Conservation (phyloP, 92 coral and sea anemone genomes). For the Palythoa heliodiscus region DNA sequence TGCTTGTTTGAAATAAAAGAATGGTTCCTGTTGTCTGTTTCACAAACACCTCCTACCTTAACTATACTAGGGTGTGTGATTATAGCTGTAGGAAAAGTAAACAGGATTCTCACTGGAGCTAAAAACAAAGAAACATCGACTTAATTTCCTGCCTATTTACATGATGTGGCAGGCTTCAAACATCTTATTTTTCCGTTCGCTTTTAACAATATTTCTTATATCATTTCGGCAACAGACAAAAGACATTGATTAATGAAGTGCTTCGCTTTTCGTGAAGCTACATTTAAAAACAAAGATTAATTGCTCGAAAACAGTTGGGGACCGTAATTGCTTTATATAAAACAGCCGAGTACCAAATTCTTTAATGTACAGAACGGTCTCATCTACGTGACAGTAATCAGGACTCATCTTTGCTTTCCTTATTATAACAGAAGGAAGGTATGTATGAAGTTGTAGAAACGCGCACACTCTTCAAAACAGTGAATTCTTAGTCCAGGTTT, state of each 20-base stretch:
- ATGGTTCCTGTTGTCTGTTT: background rate
- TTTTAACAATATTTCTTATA: conserved; percentile 18
- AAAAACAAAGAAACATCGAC: background rate
- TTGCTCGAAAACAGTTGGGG: background rate
- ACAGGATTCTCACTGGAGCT: conserved; percentile 18
- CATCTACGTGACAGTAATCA: too few relatives aligned
- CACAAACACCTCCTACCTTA: background rate
- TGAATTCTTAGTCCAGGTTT: too few relatives aligned
- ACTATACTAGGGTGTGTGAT: background rate
- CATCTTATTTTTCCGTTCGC: background rate
- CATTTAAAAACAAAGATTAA: background rate
- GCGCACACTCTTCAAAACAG: too few relatives aligned
- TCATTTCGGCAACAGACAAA: conserved; percentile 23
- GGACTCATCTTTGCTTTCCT: too few relatives aligned
- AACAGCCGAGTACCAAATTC: background rate
- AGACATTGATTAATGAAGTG: conserved; percentile 3
- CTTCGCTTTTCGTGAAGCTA: conserved; percentile 2
- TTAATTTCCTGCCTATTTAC: conserved; percentile 15
- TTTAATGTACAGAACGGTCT: too few relatives aligned
- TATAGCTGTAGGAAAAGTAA: conserved; percentile 2
- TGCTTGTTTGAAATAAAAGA: conserved; percentile 8
- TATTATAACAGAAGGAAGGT: too few relatives aligned
- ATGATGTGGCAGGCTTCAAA: background rate
- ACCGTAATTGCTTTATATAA: conserved; percentile 6
- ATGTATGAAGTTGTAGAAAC: too few relatives aligned